These are phyloP conservation scores for Deilephila porcellus DNA, from an alignment of 2,888 invertebrate species.

Conservation along the genomic window DNA sequence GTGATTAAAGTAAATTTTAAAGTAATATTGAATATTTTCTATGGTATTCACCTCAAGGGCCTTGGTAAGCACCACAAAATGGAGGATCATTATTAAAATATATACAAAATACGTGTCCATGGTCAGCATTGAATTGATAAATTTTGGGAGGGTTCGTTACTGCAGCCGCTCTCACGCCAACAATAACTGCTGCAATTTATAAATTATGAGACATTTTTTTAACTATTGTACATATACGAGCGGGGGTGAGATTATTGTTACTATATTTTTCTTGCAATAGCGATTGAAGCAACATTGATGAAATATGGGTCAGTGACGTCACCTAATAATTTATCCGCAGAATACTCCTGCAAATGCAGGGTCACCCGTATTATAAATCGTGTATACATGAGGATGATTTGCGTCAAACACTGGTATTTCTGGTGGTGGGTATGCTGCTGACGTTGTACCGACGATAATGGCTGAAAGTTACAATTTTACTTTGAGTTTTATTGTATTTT, in stretches of 20 bases:
- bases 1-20: too few relatives aligned
- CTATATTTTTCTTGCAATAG: not conserved
- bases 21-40: not conserved
- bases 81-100: constrained; percentile 14
- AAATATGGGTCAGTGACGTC: not conserved
- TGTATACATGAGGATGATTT: constrained; percentile 5
- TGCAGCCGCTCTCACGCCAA: constrained; percentile 22
- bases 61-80: constrained; percentile 34
- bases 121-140: constrained; percentile 39
- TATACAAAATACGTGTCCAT: constrained; percentile 36
- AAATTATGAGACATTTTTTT: not conserved
- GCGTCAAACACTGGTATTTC: not conserved
- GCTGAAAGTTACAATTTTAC: not conserved
- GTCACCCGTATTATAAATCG: not conserved
- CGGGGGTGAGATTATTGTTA: not conserved
- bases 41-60: constrained; percentile 37
- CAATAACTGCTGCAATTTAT: constrained; percentile 33
- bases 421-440: not conserved
- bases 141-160: constrained; percentile 28
- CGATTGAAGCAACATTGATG: not conserved
- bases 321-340: not conserved
- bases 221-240: too few relatives aligned
- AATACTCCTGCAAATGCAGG: constrained; percentile 8
- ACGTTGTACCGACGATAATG: not conserved
- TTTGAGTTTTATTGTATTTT: too few relatives aligned